Percentiles rank a stretch among this genome's conserved stretches.
These are phyloP conservation scores for Phengaris alcon DNA, from an alignment of 2,888 invertebrate genomes.

Conservation along the genomic window DNA sequence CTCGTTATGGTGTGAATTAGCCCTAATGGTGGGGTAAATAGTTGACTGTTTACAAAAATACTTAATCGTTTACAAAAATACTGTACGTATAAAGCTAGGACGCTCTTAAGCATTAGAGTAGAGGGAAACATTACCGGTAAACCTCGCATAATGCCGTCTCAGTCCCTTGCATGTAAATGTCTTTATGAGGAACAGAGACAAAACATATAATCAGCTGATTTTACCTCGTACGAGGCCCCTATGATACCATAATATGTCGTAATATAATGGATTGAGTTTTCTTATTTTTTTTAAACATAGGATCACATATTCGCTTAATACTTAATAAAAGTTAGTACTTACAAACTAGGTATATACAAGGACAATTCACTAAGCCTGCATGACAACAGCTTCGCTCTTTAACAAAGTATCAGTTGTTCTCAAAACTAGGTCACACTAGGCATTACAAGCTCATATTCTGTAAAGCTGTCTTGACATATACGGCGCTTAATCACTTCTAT, in stretches of 20 bases:
- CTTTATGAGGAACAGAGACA: neutral
- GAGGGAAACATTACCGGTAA: neutral
- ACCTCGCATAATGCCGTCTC: neutral
- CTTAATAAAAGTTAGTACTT: constrained; percentile 46
- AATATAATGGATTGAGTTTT: constrained; percentile 27
- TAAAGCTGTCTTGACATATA: constrained; percentile 21
- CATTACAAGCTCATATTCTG: constrained; percentile 23
- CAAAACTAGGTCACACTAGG: constrained; percentile 24
- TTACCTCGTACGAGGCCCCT: neutral
- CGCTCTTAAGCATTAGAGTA: constrained; percentile 1
- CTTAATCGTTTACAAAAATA: constrained; percentile 27
- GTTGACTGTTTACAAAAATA: constrained; percentile 24
- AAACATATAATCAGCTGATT: neutral
- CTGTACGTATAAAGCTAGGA: constrained; percentile 18
- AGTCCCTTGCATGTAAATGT: neutral
- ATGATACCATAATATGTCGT: neutral
- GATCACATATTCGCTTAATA: constrained; percentile 71
- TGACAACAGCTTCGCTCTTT: constrained; percentile 5
- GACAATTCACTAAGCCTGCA: constrained; percentile 20
- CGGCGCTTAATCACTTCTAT: neutral
- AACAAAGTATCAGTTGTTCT: constrained; percentile 10
- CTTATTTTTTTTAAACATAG: constrained; percentile 56
- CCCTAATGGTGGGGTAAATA: neutral
- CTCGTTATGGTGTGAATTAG: no score
- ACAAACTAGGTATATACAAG: constrained; percentile 29